A percentile compares a stretch with the other conserved stretches of the same genome.
Evolutionary conservation across 92 coral and sea anemone species (phyloP).

Genomic region (Zoanthus solanderi): DNA sequence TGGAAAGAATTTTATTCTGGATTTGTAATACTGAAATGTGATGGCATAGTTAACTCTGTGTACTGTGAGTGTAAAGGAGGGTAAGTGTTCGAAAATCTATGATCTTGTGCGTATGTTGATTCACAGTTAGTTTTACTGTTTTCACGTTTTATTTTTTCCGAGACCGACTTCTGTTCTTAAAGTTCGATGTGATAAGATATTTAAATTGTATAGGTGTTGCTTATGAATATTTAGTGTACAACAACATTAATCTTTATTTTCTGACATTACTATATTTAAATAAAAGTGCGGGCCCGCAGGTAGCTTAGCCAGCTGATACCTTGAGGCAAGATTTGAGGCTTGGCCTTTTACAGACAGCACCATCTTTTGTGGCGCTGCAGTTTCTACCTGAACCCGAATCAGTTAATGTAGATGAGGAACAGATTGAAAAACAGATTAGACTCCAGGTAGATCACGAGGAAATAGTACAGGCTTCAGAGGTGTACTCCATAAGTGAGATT

Average conservation of each 20-base stretch:
- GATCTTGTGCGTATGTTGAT: not conserved
- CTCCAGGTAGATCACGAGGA: constrained; percentile 16
- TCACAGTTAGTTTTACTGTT: not conserved
- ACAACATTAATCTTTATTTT: not conserved
- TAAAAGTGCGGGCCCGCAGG: too few species aligned
- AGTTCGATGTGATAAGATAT: not conserved
- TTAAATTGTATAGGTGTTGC: too few species aligned
- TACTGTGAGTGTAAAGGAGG: constrained; percentile 20
- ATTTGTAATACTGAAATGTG: not conserved
- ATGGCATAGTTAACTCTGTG: constrained; percentile 8
- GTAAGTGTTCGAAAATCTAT: constrained; percentile 6
- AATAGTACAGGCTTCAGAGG: constrained; percentile 13
- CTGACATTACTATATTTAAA: not conserved
- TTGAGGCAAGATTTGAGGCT: not conserved
- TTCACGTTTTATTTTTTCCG: not conserved
- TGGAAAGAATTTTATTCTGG: constrained; percentile 13
- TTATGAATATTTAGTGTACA: not conserved
- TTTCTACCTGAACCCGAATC: constrained; percentile 9
- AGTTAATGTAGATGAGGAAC: constrained; percentile 13
- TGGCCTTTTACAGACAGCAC: constrained; percentile 5
- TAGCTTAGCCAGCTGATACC: too few species aligned
- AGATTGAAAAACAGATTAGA: not conserved
- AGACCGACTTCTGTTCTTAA: not conserved
- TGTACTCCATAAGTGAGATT: not conserved
- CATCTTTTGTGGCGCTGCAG: constrained; percentile 30